These are phyloP conservation scores for Zapus hudsonius DNA, from an alignment of 2,113 vertebrate species.

Conservation along the genomic window DNA sequence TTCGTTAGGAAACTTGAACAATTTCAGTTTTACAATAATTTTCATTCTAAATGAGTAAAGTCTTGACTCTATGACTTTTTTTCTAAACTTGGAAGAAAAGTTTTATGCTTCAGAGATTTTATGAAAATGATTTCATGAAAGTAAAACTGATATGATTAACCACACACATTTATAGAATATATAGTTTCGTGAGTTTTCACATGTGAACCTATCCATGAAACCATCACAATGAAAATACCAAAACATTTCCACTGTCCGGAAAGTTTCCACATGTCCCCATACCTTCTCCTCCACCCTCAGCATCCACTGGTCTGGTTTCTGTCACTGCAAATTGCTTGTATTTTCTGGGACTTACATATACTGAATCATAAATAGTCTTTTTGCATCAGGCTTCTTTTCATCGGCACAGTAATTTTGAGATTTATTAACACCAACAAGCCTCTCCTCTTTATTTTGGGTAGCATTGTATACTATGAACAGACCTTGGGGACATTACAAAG, in stretches of 20 bases:
- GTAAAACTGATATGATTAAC: background rate
- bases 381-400: background rate
- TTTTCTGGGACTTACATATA: background rate
- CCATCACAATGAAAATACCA: background rate
- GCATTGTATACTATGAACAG: background rate
- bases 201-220: background rate
- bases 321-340: background rate
- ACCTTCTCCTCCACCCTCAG: background rate
- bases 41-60: constrained; percentile 25
- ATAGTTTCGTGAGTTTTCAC: background rate
- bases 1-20: constrained; percentile 20
- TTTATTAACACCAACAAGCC: background rate
- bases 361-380: background rate
- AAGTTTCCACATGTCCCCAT: background rate
- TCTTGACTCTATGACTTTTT: constrained; percentile 26
- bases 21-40: constrained; percentile 19
- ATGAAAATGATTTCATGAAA: background rate
- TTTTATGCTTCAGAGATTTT: background rate
- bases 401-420: background rate
- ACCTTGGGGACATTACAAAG: background rate
- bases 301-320: background rate
- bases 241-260: background rate
- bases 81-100: constrained; percentile 17
- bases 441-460: constrained; percentile 5
- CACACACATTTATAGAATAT: background rate